A percentile compares a stretch with the other conserved stretches of the same genome.
Conservation (phyloP, 2,797 vertebrate genomes). For the Leptoclinus maculatus region DNA sequence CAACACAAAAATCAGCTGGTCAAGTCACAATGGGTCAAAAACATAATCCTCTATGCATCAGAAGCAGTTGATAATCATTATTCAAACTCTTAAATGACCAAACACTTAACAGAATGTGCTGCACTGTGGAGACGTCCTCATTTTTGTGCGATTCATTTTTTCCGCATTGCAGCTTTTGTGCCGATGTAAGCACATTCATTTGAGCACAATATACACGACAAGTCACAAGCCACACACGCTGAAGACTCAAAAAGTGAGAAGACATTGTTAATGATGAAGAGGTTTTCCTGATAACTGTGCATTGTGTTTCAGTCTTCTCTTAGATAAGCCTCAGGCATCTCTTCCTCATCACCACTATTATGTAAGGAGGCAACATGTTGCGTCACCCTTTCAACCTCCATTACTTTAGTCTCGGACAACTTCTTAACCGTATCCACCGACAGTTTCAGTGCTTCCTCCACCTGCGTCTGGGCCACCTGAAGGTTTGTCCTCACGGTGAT, state of each 20-base stretch:
- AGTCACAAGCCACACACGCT: neutral
- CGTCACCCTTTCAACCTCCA: constrained; percentile 88
- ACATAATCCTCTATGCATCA: neutral
- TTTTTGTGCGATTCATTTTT: neutral
- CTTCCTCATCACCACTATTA: constrained; percentile 72
- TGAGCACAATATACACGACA: neutral
- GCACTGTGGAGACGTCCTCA: neutral
- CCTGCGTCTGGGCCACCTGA: constrained; percentile 88
- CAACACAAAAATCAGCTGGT: constrained; percentile 11
- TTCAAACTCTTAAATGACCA: neutral
- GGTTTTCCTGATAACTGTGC: neutral
- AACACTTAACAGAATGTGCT: neutral
- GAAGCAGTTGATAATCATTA: neutral
- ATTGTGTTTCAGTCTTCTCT: constrained; percentile 90
- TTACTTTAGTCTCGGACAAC: constrained; percentile 89
- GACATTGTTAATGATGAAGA: neutral
- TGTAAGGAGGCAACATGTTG: constrained; percentile 69
- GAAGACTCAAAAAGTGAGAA: neutral
- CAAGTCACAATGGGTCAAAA: neutral
- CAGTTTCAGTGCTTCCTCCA: constrained; percentile 87
- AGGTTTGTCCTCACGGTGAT: constrained; percentile 87
- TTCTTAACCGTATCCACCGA: constrained; percentile 89
- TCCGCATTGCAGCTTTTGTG: neutral
- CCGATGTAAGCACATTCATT: neutral
- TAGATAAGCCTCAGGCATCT: constrained; percentile 90